phyloP scores from a whole-genome alignment of 2,113 vertebrate species.

The Apodemus speciosus region DNA sequence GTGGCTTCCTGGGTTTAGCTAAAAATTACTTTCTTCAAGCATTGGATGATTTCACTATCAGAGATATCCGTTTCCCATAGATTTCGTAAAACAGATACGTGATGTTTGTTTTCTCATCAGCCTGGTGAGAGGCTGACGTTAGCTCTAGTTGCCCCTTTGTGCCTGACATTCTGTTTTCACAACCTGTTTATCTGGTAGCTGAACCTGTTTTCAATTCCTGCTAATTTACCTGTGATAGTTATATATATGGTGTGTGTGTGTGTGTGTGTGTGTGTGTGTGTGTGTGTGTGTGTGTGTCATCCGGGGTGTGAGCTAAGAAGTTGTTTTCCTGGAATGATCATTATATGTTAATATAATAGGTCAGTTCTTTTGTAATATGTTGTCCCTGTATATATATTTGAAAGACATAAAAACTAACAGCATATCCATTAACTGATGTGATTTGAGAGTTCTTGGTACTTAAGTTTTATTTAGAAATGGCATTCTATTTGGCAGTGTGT shows the following conservation, averaged over 20 bases:
- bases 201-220: neutral
- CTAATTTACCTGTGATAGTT: neutral
- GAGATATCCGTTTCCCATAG: neutral
- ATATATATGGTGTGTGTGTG: neutral
- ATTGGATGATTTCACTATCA: conserved; percentile 1
- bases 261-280: neutral
- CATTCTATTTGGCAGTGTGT: neutral
- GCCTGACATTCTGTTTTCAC: neutral
- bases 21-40: conserved; percentile 54
- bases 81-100: neutral
- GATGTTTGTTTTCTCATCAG: neutral
- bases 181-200: neutral
- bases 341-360: neutral
- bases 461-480: neutral
- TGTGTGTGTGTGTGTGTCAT: neutral
- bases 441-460: neutral
- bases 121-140: neutral
- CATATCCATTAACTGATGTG: neutral
- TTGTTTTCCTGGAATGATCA: neutral
- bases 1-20: conserved; percentile 35
- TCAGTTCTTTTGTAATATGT: neutral
- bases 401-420: neutral
- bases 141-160: neutral
- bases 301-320: accelerated
- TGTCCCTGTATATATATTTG: neutral